Evolutionary conservation across 2,888 invertebrate genomes (phyloP).

Genomic region (Hipparchia semele): DNA sequence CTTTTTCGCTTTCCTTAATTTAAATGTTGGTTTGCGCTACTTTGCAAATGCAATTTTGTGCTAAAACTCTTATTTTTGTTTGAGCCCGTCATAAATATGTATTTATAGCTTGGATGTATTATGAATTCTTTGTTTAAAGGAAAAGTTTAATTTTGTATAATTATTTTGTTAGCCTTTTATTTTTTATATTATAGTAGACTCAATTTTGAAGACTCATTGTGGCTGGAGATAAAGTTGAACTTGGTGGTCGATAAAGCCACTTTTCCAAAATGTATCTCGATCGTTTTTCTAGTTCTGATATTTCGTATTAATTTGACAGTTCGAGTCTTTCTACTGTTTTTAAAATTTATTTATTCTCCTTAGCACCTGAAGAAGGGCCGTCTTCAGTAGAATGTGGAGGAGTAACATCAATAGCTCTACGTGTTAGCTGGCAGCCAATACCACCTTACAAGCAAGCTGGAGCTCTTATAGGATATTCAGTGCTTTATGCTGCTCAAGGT

Average conservation of each 20-base stretch:
- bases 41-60: constrained; percentile 38
- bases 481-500: constrained; percentile 87
- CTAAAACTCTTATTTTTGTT: constrained; percentile 21
- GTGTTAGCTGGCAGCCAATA: constrained; percentile 90
- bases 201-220: too few species aligned
- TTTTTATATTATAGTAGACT: too few species aligned
- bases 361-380: constrained; percentile 90
- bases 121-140: too few species aligned
- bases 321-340: background rate
- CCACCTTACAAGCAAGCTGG: constrained; percentile 89
- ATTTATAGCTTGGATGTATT: too few species aligned
- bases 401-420: constrained; percentile 89
- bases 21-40: constrained; percentile 36
- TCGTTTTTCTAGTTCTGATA: constrained; percentile 1
- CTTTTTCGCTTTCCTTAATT: constrained; percentile 48
- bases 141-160: too few species aligned
- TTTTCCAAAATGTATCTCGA: too few species aligned
- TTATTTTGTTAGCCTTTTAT: too few species aligned
- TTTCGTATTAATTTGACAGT: background rate
- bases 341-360: constrained; percentile 22
- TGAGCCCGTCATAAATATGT: background rate
- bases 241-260: too few species aligned
- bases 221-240: too few species aligned
- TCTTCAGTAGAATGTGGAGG: constrained; percentile 89
- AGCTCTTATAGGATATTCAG: constrained; percentile 92